Evolutionary conservation across 2,888 invertebrate species (phyloP), one percentile per base, ranked within the genome.

Genomic region (Scelioninae gen. 2): DNA sequence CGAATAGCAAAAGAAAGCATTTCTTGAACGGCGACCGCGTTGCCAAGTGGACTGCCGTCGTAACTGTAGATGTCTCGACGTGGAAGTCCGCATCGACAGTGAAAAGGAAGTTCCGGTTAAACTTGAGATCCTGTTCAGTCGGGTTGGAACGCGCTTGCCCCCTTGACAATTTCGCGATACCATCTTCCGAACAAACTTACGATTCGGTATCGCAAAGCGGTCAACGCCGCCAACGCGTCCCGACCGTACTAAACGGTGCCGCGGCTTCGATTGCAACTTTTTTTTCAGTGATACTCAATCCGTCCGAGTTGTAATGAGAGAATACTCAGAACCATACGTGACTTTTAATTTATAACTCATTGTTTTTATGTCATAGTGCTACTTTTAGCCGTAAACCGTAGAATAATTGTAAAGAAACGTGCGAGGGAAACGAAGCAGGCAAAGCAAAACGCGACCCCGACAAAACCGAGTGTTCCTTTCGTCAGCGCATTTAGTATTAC

Each of bases 271-370:
- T n/a, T n/a, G n/a, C n/a, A n/a, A n/a, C n/a, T n/a, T n/a, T n/a
- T n/a, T n/a, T n/a, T n/a, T n/a, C n/a, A n/a, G n/a, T n/a, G n/a
- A n/a, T n/a, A 64, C 65, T 55, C 65, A 72, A 65, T 74, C 70
- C 70, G 74, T 68, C 71, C 71, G 48, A 72, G 46, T 71, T 63
- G 52, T 33, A 74, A 74, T 35, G 61, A 55, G 50, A 71, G 35
- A 75, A 75, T 75, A 75, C 75, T 75, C 75, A 73, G 37, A 72
- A 75, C 46, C 52, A 69, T 70, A 52, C 75, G 73, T 75, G 75
- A 70, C 75, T 73, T 63, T 37, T 75, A 72, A 72, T 69, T 69
- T 73, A 64, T 69, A 52, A 70, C 65, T 75, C 52, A 67, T 73
- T 69, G 69, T 75, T 75, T 73, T 72, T 68, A 65, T 70, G 65